Base-by-base conservation (phyloP, 2,113 vertebrate genomes). In the Sula dactylatra region DNA sequence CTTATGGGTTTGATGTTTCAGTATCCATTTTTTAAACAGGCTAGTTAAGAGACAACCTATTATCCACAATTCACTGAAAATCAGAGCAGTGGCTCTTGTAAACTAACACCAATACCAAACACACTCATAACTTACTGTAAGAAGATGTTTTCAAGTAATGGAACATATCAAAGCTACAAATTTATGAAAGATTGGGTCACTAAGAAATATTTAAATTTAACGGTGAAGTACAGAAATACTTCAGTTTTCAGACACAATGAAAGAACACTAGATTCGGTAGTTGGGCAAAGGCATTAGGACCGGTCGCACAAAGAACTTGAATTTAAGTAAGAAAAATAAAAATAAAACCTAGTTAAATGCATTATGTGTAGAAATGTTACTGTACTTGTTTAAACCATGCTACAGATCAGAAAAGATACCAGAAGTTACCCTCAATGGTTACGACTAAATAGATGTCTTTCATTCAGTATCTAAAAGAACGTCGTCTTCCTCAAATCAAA, bases 261-360 rank as follows among this genome's bases (percentile, higher is more conserved):
- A 94, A 73, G 29, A 77, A 67, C 11, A 7, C 19, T 34, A 85
- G 6, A 26, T 36, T 10, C 15, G 21, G 17, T 54, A 50, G 54
- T 45, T 74, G 29, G 32, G 24, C 32, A 74, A 80, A 82, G 29
- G 59, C 2, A 4, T 71, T 13, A 84, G 20, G 15, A 49, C 26
- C 42, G 21, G 1, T 45, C 0, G 0, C 31, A 83, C 13, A 73
- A 9, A 69, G 10, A 87, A 71, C 12, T 10, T 74, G 3, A 67
- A 62, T 13, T 74, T 8, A 52, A 80, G 34, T n/a, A 44, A 47
- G 29, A 58, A 87, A 77, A 81, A 20, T 18, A 34, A 61, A 82
- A 47, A 31, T 32, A 66, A 84, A 84, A 71, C 38, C 34, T 11
- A 38, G 1, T 36, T 72, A 80, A 65, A 86, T 25, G 42, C 12